Evolutionary conservation across 37 sponge, comb jelly and placozoan species (phyloP).

Genomic region (Axinella damicornis): DNA sequence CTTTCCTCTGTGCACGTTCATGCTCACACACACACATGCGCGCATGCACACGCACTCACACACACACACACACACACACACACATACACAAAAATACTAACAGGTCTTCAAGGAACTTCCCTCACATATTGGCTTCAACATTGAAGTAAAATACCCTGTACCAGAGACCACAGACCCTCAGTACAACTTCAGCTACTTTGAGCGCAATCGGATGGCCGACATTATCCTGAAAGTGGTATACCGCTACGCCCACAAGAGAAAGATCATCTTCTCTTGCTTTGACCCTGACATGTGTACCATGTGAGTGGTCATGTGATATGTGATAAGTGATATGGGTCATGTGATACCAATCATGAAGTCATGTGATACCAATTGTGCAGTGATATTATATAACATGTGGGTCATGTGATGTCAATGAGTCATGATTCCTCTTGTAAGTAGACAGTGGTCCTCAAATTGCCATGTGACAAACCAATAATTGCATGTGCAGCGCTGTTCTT

Average conservation of each 20-base stretch:
- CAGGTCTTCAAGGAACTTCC: conserved; percentile 42
- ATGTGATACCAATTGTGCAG: not conserved
- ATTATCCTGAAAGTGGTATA: conserved; percentile 9
- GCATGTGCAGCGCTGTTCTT: too few species aligned
- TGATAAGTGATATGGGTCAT: not conserved
- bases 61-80: too few species aligned
- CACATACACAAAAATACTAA: not conserved
- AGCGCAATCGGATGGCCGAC: conserved; percentile 47
- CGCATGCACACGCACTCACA: too few species aligned
- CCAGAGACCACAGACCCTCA: not conserved
- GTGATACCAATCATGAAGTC: not conserved
- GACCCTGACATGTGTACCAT: conserved; percentile 38
- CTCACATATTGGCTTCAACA: conserved; percentile 41
- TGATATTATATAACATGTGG: not conserved
- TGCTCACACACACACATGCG: too few species aligned
- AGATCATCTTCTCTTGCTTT: conserved; percentile 43
- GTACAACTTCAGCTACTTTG: conserved; percentile 36
- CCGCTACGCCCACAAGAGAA: conserved; percentile 20
- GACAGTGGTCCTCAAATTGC: too few species aligned
- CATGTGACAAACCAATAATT: too few species aligned
- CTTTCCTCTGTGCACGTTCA: too few species aligned
- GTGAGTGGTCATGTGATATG: conserved; percentile 22
- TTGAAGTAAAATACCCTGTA: conserved; percentile 64
- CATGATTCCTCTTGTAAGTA: too few species aligned
- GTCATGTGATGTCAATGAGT: not conserved